These are phyloP conservation scores for Nyctalus aviator DNA, from an alignment of 2,797 vertebrate genomes.

Conservation along the genomic window DNA sequence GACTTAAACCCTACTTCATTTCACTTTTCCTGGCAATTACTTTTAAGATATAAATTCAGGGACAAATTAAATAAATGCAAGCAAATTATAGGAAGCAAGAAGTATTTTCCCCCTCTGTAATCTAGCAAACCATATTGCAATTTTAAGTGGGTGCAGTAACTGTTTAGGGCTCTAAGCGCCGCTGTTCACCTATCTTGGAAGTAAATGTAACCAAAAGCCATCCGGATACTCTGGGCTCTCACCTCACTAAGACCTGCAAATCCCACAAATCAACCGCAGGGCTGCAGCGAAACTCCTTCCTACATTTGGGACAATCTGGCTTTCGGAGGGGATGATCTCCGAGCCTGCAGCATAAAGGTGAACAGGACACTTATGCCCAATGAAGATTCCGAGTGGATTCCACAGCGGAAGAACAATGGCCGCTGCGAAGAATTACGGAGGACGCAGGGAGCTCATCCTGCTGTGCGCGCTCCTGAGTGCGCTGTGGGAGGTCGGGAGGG, in stretches of 20 bases:
- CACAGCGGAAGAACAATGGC: slow-evolving; percentile 63
- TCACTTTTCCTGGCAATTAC: neutral
- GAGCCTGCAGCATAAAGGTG: neutral
- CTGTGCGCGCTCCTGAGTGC: slow-evolving; percentile 58
- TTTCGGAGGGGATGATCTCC: neutral
- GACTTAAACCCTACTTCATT: neutral
- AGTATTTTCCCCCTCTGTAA: neutral
- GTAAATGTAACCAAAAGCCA: slow-evolving; percentile 29
- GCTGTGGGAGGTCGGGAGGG: slow-evolving; percentile 67
- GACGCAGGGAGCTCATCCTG: neutral
- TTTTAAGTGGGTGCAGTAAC: slow-evolving; percentile 71
- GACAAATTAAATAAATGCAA: neutral
- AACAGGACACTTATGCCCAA: neutral
- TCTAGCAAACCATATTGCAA: neutral
- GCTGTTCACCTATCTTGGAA: slow-evolving; percentile 75
- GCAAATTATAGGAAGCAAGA: neutral
- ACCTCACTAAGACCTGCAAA: neutral
- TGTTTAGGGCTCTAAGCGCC: slow-evolving; percentile 76
- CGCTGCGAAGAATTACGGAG: neutral
- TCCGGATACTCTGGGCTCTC: neutral
- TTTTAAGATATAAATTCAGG: slow-evolving; percentile 49
- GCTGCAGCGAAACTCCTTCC: neutral
- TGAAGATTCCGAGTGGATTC: slow-evolving; percentile 43
- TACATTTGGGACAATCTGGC: neutral
- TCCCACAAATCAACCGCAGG: neutral